A percentile compares a stretch with the other conserved stretches of the same genome.
Conservation (phyloP, 2,797 vertebrate genomes). For the Buphagus erythrorhynchus region DNA sequence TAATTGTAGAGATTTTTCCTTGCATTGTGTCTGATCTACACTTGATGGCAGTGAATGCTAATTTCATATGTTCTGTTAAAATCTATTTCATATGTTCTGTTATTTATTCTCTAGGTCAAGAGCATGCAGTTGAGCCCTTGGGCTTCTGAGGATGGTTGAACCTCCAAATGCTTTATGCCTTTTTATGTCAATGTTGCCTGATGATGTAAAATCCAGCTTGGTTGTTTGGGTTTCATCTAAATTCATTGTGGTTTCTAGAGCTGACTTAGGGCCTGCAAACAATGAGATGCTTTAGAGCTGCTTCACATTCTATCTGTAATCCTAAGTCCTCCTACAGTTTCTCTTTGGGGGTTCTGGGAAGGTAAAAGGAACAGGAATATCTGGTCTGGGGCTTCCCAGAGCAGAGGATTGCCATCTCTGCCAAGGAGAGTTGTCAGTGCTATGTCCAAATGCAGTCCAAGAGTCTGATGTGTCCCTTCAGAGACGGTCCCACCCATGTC, state of each 20-base stretch:
- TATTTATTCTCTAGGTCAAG: not conserved
- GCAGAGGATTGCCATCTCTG: not conserved
- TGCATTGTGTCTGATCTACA: not conserved
- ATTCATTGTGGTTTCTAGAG: not conserved
- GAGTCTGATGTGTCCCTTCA: not conserved
- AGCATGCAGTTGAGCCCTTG: not conserved
- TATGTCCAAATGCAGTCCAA: not conserved
- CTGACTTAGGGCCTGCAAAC: not conserved
- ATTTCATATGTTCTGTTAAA: not conserved
- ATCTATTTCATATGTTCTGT: not conserved
- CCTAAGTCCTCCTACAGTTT: not conserved
- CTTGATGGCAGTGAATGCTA: not conserved
- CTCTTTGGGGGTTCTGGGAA: not conserved
- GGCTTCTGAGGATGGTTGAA: not conserved
- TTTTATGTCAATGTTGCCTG: not conserved
- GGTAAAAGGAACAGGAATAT: not conserved
- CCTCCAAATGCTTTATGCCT: not conserved
- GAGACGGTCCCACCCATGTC: not conserved
- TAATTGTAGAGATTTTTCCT: not conserved
- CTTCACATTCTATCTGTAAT: not conserved
- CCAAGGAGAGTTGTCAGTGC: not conserved
- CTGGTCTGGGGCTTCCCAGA: not conserved
- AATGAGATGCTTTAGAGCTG: not conserved
- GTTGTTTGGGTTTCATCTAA: not conserved
- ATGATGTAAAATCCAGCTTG: not conserved